Conservation (phyloP, 2,888 invertebrate genomes). For the Synanthedon vespiformis region DNA sequence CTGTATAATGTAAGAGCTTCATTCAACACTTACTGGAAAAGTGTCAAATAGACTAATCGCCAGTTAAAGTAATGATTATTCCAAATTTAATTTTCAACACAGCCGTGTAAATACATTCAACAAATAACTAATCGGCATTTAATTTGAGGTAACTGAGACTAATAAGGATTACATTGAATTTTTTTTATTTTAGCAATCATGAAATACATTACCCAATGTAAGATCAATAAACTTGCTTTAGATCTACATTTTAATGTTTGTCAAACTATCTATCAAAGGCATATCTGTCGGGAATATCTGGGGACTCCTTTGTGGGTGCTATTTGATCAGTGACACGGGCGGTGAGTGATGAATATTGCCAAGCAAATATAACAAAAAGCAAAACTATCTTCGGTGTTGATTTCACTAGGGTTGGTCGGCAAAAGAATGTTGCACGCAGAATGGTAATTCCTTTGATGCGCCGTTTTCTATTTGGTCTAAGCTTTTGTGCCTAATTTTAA, state of each 20-base stretch:
- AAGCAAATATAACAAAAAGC: conserved; percentile 68
- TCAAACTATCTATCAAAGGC: conserved; percentile 55
- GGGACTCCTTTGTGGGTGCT: conserved; percentile 63
- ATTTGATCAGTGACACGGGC: conserved; percentile 66
- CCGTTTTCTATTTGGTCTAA: background rate
- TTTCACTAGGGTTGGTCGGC: conserved; percentile 52
- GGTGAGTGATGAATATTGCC: conserved; percentile 70
- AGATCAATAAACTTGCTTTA: conserved; percentile 6
- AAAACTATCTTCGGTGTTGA: conserved; percentile 64
- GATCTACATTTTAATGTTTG: conserved; percentile 45
- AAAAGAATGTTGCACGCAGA: conserved; percentile 21
- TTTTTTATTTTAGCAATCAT: too few relatives aligned
- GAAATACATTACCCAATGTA: too few relatives aligned
- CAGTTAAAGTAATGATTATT: too few relatives aligned
- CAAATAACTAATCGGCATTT: too few relatives aligned
- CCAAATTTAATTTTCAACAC: too few relatives aligned
- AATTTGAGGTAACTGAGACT: too few relatives aligned
- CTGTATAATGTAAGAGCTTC: too few relatives aligned
- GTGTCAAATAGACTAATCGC: too few relatives aligned
- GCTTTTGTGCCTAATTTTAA: background rate
- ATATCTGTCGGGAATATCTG: conserved; percentile 61
- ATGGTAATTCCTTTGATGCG: conserved; percentile 17
- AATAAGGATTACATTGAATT: too few relatives aligned
- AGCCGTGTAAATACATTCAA: too few relatives aligned
- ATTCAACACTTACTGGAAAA: too few relatives aligned